These are phyloP conservation scores for Dendrolimus kikuchii DNA, from an alignment of 1,140 invertebrate genomes.

Conservation along the genomic window DNA sequence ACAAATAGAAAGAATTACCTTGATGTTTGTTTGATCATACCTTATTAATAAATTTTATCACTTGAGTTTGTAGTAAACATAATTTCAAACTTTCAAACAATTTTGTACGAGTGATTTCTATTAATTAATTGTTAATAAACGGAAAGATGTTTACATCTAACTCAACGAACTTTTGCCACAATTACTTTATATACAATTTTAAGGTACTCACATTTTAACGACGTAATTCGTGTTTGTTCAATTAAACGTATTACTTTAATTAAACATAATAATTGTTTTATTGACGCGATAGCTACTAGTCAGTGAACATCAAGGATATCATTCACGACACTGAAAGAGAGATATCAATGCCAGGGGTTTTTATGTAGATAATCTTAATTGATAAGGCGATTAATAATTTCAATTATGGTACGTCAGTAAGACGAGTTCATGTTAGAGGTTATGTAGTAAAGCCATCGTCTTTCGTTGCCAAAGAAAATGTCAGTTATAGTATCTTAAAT, in stretches of 20 bases:
- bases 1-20: too few species aligned
- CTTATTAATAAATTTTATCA: too few species aligned
- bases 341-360: constrained; percentile 49
- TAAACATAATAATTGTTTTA: constrained; percentile 8
- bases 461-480: too few species aligned
- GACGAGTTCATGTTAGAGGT: background rate
- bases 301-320: constrained; percentile 25
- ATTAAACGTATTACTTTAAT: constrained; percentile 1
- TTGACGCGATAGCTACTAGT: constrained; percentile 15
- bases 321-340: constrained; percentile 46
- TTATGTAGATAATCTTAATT: constrained; percentile 64
- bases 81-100: too few species aligned
- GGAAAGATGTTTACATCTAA: too few species aligned
- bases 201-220: constrained; percentile 3
- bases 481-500: too few species aligned
- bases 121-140: too few species aligned
- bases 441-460: too few species aligned
- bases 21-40: too few species aligned
- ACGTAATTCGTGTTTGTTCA: background rate
- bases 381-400: constrained; percentile 61
- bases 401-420: constrained; percentile 22
- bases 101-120: too few species aligned
- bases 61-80: too few species aligned
- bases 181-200: constrained; percentile 4
- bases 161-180: too few species aligned